phyloP scores from a whole-genome alignment of 1,140 invertebrate genomes.

The Coptotermes formosanus region DNA sequence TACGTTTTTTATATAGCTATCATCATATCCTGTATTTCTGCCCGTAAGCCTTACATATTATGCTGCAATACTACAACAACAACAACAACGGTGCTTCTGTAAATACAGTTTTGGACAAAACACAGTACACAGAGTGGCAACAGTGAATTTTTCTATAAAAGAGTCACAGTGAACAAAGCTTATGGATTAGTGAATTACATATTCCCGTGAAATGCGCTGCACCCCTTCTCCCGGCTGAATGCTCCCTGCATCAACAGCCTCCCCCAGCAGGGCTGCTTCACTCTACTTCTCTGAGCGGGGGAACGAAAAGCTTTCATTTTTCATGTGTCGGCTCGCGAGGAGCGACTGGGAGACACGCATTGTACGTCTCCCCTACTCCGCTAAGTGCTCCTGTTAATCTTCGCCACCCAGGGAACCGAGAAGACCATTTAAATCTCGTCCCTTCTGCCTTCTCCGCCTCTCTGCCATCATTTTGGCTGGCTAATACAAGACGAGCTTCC shows the following conservation, averaged over 20 bases:
- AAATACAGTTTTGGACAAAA: too few relatives aligned
- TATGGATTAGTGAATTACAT: conserved; percentile 17
- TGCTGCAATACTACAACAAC: too few relatives aligned
- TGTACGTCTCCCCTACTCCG: conserved; percentile 9
- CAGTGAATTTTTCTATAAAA: neutral
- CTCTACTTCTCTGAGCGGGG: neutral
- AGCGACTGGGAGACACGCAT: neutral
- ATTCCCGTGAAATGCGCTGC: neutral
- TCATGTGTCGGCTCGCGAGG: conserved; percentile 25
- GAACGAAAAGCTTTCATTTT: conserved; percentile 29
- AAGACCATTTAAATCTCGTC: conserved; percentile 18
- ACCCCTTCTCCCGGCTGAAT: neutral
- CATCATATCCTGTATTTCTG: too few relatives aligned
- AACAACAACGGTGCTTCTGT: too few relatives aligned
- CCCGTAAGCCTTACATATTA: too few relatives aligned
- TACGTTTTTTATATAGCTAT: too few relatives aligned
- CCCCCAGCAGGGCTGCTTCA: neutral
- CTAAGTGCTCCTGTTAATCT: conserved; percentile 31
- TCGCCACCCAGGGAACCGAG: conserved; percentile 26
- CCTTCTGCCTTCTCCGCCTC: neutral
- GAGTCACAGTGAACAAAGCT: neutral
- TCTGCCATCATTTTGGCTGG: neutral
- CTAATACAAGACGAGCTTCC: neutral
- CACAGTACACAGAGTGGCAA: too few relatives aligned
- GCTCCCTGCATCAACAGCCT: neutral